Evolutionary conservation across 2,888 invertebrate species (phyloP), one percentile per base, ranked within the genome.

Genomic region (Stomorhina lunata): DNA sequence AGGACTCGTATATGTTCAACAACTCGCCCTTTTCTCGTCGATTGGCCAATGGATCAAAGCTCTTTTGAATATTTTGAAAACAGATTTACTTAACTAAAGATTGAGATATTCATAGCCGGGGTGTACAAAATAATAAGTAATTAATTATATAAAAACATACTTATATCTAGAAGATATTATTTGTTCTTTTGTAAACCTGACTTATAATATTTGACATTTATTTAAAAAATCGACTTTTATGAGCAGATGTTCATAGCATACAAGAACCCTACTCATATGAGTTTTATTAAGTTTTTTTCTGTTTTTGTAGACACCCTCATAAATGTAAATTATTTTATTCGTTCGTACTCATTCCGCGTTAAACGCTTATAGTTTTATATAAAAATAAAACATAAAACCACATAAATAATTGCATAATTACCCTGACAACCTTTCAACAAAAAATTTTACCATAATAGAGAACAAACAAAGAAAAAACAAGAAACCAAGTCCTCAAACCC

Each of bases 371-470:
- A 59, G 45, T 80, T 72, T 71, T 53, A 40, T 80, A 71, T 73
- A 57, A 77, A 61, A 83, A 55, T 45, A 77, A 76, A 72, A 76
- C 48, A 77, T 25, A 53, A 55, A 57, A 40, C 69, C 83, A 69
- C 83, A 83, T 80, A 83, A 83, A 80, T 77, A 80, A 83, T 78
- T 78, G 50, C 59, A 83, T 78, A 83, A 83, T 83, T 83, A 75
- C 81, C 83, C 83, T 83, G 83, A 81, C 83, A 83, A 81, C 81
- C 77, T 83, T 83, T 81, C 83, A 81, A 83, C 77, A 81, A 76
- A 29, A 66, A 61, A 59, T 59, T 34, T 57, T 27, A 57, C 43
- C 32, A 66, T 37, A 69, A 29, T 68, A 50, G 25, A 59, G 5
- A 43, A 43, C 17, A 15, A 43, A 65, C 10, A 27, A 65, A 48